phyloP scores from a whole-genome alignment of 2,113 vertebrate species.

The Peromyscus polionotus region DNA sequence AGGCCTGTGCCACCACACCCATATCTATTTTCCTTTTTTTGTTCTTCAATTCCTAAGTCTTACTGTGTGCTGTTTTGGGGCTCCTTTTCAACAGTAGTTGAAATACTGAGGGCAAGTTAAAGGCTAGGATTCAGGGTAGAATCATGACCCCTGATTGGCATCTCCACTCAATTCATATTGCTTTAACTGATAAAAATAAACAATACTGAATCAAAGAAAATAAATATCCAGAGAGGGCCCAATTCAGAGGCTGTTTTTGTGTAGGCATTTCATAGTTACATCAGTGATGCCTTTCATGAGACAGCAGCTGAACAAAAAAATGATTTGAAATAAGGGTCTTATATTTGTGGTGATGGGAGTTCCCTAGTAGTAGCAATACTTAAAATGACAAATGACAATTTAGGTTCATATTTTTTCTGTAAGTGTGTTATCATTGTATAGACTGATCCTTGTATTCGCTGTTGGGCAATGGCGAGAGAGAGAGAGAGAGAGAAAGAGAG shows the following conservation, averaged over 20 bases:
- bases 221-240: background rate
- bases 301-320: background rate
- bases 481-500: background rate
- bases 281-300: background rate
- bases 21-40: background rate
- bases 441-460: background rate
- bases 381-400: background rate
- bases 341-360: background rate
- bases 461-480: conserved; percentile 8
- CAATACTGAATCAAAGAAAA: background rate
- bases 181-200: background rate
- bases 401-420: background rate
- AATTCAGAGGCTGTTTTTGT: background rate
- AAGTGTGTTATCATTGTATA: background rate
- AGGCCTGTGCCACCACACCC: background rate
- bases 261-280: background rate
- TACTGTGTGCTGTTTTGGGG: background rate
- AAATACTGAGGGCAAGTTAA: background rate
- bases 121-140: background rate
- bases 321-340: background rate
- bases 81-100: background rate
- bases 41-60: background rate
- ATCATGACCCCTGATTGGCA: background rate
- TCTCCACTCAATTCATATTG: background rate
- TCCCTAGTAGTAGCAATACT: background rate